phyloP scores from a whole-genome alignment of 2,797 vertebrate species.

The Saxicola maurus region DNA sequence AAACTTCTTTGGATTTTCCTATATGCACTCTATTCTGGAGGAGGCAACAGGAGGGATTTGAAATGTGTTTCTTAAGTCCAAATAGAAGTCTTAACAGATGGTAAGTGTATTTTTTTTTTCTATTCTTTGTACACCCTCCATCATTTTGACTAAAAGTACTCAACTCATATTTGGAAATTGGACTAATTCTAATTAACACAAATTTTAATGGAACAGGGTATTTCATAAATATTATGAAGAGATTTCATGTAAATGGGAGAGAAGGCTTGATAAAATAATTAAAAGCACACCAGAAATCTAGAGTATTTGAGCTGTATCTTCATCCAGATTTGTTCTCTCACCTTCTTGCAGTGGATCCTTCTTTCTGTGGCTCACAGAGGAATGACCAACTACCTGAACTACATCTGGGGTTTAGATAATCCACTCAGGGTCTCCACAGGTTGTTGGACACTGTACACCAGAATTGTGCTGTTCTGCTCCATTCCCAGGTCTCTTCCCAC shows the following conservation, averaged over 20 bases:
- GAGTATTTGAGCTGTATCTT: background rate
- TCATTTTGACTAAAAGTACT: background rate
- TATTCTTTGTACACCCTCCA: background rate
- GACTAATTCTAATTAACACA: background rate
- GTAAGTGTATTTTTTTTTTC: background rate
- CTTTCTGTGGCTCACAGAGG: background rate
- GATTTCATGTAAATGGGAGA: background rate
- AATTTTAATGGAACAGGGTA: background rate
- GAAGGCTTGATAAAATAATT: background rate
- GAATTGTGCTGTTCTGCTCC: background rate
- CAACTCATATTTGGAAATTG: background rate
- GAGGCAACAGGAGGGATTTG: background rate
- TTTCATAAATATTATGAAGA: background rate
- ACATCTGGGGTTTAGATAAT: background rate
- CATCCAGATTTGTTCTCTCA: background rate
- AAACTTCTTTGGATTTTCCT: background rate
- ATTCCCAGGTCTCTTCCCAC: background rate
- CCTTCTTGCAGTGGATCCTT: background rate
- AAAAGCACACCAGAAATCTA: background rate
- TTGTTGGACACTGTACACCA: rapidly evolving
- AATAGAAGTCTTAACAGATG: background rate
- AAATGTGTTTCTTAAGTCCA: background rate
- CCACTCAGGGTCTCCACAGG: background rate
- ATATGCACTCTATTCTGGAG: rapidly evolving
- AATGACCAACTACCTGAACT: background rate